Percentiles rank a stretch among this genome's conserved stretches.
Conservation (phyloP, 2,113 vertebrate species). For the Pongo pygmaeus region DNA sequence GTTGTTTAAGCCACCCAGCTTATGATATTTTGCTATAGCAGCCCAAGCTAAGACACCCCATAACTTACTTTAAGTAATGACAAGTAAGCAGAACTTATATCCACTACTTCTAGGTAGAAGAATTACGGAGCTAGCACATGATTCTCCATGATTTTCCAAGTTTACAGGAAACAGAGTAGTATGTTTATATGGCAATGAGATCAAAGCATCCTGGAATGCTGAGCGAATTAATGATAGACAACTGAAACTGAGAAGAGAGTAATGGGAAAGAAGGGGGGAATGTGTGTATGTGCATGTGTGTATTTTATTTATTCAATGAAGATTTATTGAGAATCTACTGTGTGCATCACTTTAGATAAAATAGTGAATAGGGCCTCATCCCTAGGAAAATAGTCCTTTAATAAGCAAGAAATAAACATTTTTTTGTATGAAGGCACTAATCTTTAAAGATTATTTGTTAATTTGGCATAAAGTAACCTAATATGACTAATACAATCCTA, state of each 20-base stretch:
- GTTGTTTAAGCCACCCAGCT: background rate
- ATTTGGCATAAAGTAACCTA: background rate
- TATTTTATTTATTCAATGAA: background rate
- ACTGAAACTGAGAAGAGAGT: background rate
- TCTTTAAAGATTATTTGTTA: background rate
- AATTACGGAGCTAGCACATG: background rate
- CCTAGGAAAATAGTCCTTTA: background rate
- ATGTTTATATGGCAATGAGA: background rate
- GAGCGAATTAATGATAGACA: background rate
- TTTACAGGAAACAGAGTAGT: background rate
- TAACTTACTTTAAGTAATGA: background rate
- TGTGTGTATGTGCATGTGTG: accelerated
- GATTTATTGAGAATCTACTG: background rate
- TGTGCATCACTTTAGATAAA: background rate
- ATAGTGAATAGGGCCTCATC: background rate
- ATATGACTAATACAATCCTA: background rate
- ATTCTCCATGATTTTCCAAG: background rate
- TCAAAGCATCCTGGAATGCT: background rate
- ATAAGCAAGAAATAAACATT: background rate
- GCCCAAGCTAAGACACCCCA: background rate
- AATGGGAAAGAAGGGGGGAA: accelerated
- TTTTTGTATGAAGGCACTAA: background rate
- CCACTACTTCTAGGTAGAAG: background rate
- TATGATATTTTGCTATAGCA: background rate
- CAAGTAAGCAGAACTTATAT: background rate